Evolutionary conservation across 35 echinoderm and acorn worm species (phyloP).

Genomic region (Heliocidaris tuberculata): DNA sequence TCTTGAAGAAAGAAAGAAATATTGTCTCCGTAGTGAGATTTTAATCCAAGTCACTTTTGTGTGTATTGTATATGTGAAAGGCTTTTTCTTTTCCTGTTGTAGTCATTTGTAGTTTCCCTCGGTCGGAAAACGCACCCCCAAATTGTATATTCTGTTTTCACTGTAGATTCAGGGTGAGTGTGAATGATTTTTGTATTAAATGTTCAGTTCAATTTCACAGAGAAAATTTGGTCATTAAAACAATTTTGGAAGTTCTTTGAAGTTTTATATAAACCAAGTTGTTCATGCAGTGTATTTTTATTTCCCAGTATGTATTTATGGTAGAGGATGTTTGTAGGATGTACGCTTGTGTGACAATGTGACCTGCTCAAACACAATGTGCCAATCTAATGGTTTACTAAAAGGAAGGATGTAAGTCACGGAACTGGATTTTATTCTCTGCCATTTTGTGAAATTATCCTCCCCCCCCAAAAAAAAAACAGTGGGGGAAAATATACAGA

Average conservation of each 20-base stretch:
- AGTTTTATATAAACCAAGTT: conserved; percentile 36
- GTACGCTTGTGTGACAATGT: neutral
- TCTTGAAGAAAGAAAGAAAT: neutral
- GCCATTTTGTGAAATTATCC: no score
- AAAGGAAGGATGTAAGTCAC: no score
- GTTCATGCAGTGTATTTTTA: neutral
- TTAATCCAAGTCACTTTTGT: neutral
- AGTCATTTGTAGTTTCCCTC: neutral
- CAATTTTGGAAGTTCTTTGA: conserved; percentile 54
- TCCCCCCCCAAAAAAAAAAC: no score
- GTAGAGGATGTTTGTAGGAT: neutral
- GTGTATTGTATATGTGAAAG: conserved; percentile 21
- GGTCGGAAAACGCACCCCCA: neutral
- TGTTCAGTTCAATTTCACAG: conserved; percentile 28
- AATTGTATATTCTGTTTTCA: conserved; percentile 38
- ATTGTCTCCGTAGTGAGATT: neutral
- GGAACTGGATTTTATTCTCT: no score
- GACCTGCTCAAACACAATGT: neutral
- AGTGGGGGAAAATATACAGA: no score
- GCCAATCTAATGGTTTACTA: neutral
- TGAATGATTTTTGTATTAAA: conserved; percentile 52
- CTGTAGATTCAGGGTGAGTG: conserved; percentile 47
- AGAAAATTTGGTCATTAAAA: conserved; percentile 3
- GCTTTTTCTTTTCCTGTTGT: neutral
- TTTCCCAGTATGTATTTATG: neutral